A percentile compares a stretch with the other conserved stretches of the same genome.
Conservation (phyloP, 2,113 vertebrate species). For the Melanotaenia duboulayi region DNA sequence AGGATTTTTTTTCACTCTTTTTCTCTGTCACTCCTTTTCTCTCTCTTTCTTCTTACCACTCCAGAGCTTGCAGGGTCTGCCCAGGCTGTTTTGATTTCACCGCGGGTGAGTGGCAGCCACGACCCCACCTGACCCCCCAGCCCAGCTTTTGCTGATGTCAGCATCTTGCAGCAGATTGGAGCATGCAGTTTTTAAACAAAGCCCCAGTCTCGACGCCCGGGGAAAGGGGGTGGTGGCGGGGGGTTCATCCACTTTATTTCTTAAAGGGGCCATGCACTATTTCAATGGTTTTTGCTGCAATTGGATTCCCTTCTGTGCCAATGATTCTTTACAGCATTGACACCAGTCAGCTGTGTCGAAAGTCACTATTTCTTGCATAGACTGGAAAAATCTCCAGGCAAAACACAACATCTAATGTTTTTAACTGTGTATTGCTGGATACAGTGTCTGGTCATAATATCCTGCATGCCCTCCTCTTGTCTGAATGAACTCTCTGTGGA, state of each 20-base stretch:
- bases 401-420: constrained; percentile 20
- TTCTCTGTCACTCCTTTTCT: neutral
- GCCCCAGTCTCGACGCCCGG: constrained; percentile 52
- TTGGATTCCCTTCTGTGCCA: neutral
- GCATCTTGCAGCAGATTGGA: constrained; percentile 81
- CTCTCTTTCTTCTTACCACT: constrained; percentile 35
- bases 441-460: constrained; percentile 63
- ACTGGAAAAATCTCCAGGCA: neutral
- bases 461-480: constrained; percentile 56
- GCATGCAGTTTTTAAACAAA: constrained; percentile 79
- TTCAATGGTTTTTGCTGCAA: constrained; percentile 25
- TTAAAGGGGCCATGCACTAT: constrained; percentile 71
- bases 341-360: neutral
- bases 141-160: constrained; percentile 80
- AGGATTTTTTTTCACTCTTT: constrained; percentile 30
- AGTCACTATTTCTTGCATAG: constrained; percentile 19
- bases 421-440: constrained; percentile 26
- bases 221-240: constrained; percentile 34
- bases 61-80: constrained; percentile 46
- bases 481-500: constrained; percentile 58
- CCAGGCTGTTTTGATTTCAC: constrained; percentile 73
- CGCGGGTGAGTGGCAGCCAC: constrained; percentile 76
- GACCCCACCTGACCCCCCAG: constrained; percentile 78
- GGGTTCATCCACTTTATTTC: constrained; percentile 56
- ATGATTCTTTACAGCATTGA: neutral